Conservation (phyloP, 2,113 vertebrate genomes). For the Spea multiplicata region DNA sequence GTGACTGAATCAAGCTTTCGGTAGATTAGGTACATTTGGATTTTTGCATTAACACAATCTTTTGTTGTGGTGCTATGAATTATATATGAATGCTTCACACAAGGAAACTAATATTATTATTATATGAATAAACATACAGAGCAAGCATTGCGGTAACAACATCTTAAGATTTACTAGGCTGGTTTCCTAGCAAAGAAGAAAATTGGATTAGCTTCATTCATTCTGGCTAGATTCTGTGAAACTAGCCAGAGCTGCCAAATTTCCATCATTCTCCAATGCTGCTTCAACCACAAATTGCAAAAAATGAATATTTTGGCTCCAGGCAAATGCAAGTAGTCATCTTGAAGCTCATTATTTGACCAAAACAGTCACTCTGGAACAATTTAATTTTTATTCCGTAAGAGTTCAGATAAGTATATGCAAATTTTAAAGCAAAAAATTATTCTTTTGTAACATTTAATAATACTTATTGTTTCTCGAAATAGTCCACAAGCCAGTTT, state of each 20-base stretch:
- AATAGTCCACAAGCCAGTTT: neutral
- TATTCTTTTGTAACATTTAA: too few species aligned
- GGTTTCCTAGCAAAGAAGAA: neutral
- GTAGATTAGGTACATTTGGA: too few species aligned
- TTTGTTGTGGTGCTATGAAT: too few species aligned
- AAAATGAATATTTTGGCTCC: constrained; percentile 26
- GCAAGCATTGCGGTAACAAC: neutral
- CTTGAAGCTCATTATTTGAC: neutral
- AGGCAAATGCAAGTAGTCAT: constrained; percentile 5
- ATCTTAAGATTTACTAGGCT: constrained; percentile 10
- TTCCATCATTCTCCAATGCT: constrained; percentile 12
- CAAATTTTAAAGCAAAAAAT: too few species aligned
- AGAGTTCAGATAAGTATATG: too few species aligned
- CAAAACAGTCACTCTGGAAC: constrained; percentile 58
- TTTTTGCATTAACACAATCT: too few species aligned
- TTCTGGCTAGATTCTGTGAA: constrained; percentile 6
- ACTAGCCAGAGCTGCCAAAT: constrained; percentile 35
- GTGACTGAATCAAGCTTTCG: too few species aligned
- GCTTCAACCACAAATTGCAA: constrained; percentile 19
- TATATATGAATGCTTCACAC: too few species aligned
- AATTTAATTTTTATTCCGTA: neutral
- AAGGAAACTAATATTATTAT: neutral
- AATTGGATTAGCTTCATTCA: constrained; percentile 15
- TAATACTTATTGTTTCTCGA: neutral
- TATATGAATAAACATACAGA: neutral